Base-by-base conservation (phyloP, 2,888 invertebrate species). In the Ophraella communa region DNA sequence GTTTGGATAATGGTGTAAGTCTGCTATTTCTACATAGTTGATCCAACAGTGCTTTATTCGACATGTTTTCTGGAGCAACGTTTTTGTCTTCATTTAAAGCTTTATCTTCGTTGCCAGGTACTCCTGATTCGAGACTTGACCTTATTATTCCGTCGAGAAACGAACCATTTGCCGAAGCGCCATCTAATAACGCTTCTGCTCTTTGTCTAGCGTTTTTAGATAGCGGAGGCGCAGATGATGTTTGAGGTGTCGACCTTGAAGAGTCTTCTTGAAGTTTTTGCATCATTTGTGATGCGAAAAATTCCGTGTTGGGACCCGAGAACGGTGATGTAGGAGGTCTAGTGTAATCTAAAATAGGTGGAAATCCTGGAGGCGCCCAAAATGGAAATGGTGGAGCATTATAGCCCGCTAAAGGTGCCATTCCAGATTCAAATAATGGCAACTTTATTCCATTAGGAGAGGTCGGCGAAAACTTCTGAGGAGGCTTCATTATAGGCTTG, bases 61-160 rank as follows among this genome's bases (percentile, higher is more conserved):
- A 85, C 83, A 86, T 84, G 70, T 85, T 82, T 69, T 86, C 86
- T 1, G 85, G 83, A 11, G 80, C 77, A 42, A 79, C 72, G 71
- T 82, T 82, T 67, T 83, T 82, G 56, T 85, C 85, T 73, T 85
- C 88, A 72, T 85, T 83, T 42, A 17, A 27, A 62, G 84, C 84
- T 78, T 86, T 86, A 30, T 78, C 85, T 35, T 83, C 82, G 45
- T 76, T 74, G 42, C 78, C 75, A 4, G 85, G 84, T 73, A 88
- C 87, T 4, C 89, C 89, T 33, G 88, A 87, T 80, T 93, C 93
- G 67, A 94, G 84, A 72, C 90, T 91, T 71, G 93, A 92, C 47
- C 76, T 62, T 72, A 94, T 94, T 74, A 94, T 91, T 56, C 92
- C 93, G 78, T 94, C 93, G 56, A 93, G 85, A 80, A 93, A 92